Base-by-base conservation (phyloP, 2,797 vertebrate species). In the Amphiprion clarkii region DNA sequence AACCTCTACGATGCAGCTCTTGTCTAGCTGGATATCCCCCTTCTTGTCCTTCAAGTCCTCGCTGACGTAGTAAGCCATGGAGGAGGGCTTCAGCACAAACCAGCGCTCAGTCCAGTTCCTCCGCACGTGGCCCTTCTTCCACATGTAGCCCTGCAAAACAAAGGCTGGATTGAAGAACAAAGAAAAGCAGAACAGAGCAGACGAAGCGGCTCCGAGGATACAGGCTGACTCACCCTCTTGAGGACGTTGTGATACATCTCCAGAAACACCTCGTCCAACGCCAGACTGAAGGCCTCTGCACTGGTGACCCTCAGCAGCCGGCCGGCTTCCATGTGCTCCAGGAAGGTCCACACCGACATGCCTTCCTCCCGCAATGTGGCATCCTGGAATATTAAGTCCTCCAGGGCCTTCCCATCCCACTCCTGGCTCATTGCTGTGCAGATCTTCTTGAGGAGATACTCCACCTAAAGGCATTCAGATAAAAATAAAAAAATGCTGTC, bases 41-140 rank as follows among this genome's bases (percentile, higher is more conserved):
- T 88, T 93, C 90, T 95, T 95, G 79, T 95, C 95, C 66, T 94
- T 96, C 23, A 95, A 69, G 83, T 93, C 88, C 85, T 96, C 95
- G 16, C 90, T 85, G 75, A 91, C 83, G 21, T 93, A 96, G 69
- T 96, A 96, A 8, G 82, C 72, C 63, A 96, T 84, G 67, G 77
- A 84, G 59, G 80, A 81, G 8, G 95, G 90, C 89, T 93, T 95
- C 67, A 96, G 85, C 68, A 96, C 92, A 25, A 96, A 96, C 95
- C 95, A 96, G n/a, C 95, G 95, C 87, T 96, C 95, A 0, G 94
- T 96, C 95, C 95, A 96, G 84, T 95, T 96, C 79, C 95, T 88
- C 5, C 95, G 93, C 44, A 95, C 79, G 9, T 96, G 94, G 0
- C 95, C 95, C 67, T 96, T 96, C 74, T 96, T 96, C 92, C 94